These are phyloP conservation scores for Thunnus thynnus DNA, from an alignment of 2,113 vertebrate genomes.

Conservation along the genomic window DNA sequence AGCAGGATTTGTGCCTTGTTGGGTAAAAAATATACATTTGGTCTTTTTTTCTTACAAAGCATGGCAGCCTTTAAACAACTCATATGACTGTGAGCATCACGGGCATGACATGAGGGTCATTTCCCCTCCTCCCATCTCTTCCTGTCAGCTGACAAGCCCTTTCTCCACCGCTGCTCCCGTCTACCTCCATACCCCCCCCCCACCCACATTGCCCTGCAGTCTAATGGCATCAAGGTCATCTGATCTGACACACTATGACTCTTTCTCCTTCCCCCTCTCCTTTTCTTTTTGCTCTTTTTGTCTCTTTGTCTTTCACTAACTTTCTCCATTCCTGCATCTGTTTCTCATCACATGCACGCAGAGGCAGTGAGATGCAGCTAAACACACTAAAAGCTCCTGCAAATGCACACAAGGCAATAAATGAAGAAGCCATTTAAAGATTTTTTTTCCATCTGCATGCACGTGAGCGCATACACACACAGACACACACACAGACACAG, in stretches of 20 bases:
- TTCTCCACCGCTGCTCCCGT: constrained; percentile 22
- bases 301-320: constrained; percentile 37
- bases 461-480: constrained; percentile 22
- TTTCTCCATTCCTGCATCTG: not conserved
- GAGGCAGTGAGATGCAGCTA: not conserved
- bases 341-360: constrained; percentile 26
- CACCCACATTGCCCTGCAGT: constrained; percentile 52
- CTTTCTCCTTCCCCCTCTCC: constrained; percentile 21
- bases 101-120: constrained; percentile 44
- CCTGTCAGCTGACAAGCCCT: constrained; percentile 70
- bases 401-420: constrained; percentile 34
- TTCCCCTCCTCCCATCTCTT: constrained; percentile 49
- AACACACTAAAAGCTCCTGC: not conserved
- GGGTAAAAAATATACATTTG: not conserved
- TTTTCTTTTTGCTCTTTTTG: constrained; percentile 28
- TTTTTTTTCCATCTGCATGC: constrained; percentile 13
- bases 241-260: constrained; percentile 60
- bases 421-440: constrained; percentile 42
- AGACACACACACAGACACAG: too few species aligned
- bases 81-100: constrained; percentile 40
- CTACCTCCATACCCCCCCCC: constrained; percentile 36
- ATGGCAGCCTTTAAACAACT: constrained; percentile 15
- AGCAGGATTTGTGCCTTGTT: not conserved
- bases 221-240: constrained; percentile 81
- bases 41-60: too few species aligned